phyloP scores from a whole-genome alignment of 2,888 invertebrate genomes.

The Aspidiotus rigidus region DNA sequence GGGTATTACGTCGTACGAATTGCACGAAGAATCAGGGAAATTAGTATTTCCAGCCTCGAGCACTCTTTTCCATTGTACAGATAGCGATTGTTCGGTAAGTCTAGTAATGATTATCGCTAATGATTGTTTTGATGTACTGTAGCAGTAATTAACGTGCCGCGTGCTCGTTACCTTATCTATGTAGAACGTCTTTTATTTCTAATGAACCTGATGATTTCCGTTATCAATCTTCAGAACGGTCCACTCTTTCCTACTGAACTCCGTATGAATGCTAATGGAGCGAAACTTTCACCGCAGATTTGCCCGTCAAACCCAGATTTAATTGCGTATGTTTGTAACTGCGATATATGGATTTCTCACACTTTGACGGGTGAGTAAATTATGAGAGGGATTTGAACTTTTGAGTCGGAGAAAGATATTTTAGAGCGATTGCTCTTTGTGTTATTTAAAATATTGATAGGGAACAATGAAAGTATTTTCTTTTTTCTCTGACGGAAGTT shows the following conservation, averaged over 20 bases:
- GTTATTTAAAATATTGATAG: too few species aligned
- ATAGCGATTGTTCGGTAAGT: conserved; percentile 58
- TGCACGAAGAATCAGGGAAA: conserved; percentile 69
- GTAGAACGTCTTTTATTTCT: neutral
- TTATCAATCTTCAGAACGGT: conserved; percentile 45
- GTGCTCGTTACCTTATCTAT: neutral
- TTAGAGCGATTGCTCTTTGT: too few species aligned
- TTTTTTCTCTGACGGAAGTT: too few species aligned
- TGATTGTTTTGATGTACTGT: neutral
- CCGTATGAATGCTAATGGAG: conserved; percentile 55
- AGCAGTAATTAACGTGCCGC: neutral
- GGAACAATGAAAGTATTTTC: too few species aligned
- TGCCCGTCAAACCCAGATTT: conserved; percentile 71
- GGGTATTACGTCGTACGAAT: conserved; percentile 89
- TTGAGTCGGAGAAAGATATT: too few species aligned
- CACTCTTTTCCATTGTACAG: conserved; percentile 74
- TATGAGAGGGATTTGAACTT: too few species aligned
- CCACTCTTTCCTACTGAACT: conserved; percentile 60
- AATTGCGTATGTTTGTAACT: conserved; percentile 80
- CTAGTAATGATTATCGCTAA: too few species aligned
- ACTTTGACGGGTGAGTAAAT: conserved; percentile 44
- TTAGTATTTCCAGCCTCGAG: conserved; percentile 86
- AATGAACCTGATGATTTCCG: neutral
- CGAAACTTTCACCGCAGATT: conserved; percentile 70
- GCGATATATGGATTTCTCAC: conserved; percentile 83